These are phyloP conservation scores for Platanista minor DNA, from an alignment of 2,113 vertebrate genomes.

Conservation along the genomic window DNA sequence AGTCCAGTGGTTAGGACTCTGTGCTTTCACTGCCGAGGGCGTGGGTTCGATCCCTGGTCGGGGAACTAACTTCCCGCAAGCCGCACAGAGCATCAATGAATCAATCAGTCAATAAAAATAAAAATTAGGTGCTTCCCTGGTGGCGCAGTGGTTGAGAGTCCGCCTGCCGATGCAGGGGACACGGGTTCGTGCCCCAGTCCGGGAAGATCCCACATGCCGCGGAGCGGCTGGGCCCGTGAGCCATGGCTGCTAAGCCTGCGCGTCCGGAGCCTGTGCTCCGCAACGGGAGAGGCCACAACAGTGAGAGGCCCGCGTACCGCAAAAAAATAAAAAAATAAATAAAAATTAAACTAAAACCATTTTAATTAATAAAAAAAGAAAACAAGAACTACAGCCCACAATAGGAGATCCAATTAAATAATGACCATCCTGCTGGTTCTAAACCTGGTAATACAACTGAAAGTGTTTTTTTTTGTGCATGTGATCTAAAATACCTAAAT, in stretches of 20 bases:
- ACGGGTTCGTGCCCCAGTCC: too few relatives aligned
- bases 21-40: background rate
- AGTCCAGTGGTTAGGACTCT: background rate
- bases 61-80: background rate
- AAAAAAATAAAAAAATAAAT: too few relatives aligned
- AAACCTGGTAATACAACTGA: background rate
- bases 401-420: background rate
- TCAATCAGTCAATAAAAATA: background rate
- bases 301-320: too few relatives aligned
- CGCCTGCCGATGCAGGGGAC: too few relatives aligned
- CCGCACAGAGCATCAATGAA: too few relatives aligned
- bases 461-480: background rate
- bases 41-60: background rate
- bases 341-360: background rate
- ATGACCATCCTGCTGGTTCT: background rate
- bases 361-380: background rate
- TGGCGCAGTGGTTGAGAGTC: too few relatives aligned
- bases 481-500: background rate
- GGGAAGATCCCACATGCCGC: too few relatives aligned
- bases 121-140: too few relatives aligned
- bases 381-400: background rate
- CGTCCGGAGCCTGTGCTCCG: too few relatives aligned
- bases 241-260: too few relatives aligned
- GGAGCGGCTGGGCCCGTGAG: too few relatives aligned
- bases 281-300: too few relatives aligned